These are phyloP conservation scores for Saccopteryx bilineata DNA, from an alignment of 2,113 vertebrate genomes.

Conservation along the genomic window DNA sequence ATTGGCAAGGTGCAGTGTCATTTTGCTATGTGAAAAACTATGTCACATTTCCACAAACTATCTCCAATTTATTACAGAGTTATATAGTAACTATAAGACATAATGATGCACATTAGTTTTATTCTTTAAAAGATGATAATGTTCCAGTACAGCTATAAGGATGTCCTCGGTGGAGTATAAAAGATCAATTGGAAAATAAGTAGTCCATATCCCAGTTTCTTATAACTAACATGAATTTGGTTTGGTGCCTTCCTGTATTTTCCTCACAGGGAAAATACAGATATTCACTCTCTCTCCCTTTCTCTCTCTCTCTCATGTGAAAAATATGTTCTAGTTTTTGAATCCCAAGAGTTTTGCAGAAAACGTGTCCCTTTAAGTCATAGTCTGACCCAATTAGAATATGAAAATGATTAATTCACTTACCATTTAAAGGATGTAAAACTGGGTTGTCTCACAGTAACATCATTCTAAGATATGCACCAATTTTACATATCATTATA, in stretches of 20 bases:
- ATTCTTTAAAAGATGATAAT: conserved; percentile 38
- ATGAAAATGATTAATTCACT: conserved; percentile 75
- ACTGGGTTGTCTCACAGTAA: conserved; percentile 71
- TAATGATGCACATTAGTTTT: conserved; percentile 15
- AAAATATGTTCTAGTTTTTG: conserved; percentile 79
- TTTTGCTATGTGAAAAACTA: background rate
- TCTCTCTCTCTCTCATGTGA: conserved; percentile 65
- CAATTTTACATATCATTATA: background rate
- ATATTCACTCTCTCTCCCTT: conserved; percentile 48
- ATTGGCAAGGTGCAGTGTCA: background rate
- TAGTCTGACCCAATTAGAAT: conserved; percentile 81
- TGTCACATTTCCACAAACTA: conserved; percentile 39
- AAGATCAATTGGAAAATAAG: conserved; percentile 67
- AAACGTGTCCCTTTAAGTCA: conserved; percentile 82
- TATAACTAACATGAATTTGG: conserved; percentile 64
- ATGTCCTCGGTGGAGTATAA: background rate
- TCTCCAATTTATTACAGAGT: background rate
- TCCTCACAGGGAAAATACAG: conserved; percentile 72
- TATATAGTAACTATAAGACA: background rate
- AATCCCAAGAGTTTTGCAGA: conserved; percentile 75
- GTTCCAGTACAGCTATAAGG: background rate
- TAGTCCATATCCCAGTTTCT: conserved; percentile 68
- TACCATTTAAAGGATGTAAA: conserved; percentile 69
- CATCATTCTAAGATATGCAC: conserved; percentile 10
- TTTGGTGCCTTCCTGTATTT: conserved; percentile 60